A percentile compares a stretch with the other conserved stretches of the same genome.
Conservation (phyloP, 1,140 invertebrate genomes). For the Ips typographus region DNA sequence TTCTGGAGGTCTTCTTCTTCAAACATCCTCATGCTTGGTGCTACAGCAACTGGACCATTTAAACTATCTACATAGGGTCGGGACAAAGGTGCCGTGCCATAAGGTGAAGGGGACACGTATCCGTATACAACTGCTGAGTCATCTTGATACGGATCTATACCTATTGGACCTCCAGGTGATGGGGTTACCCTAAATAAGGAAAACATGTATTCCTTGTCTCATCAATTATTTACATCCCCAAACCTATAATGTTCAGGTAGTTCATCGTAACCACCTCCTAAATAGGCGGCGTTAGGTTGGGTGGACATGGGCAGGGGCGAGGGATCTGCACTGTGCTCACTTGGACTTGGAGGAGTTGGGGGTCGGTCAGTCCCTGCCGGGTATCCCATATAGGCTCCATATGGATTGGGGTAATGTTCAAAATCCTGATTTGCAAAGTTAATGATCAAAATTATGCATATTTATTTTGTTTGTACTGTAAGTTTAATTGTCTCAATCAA, state of each 20-base stretch:
- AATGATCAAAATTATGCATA: neutral
- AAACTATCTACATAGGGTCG: slow-evolving; percentile 57
- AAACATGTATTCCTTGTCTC: neutral
- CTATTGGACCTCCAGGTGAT: slow-evolving; percentile 64
- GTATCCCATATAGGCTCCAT: slow-evolving; percentile 54
- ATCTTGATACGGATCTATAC: slow-evolving; percentile 54
- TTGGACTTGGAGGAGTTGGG: slow-evolving; percentile 60
- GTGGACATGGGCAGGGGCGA: slow-evolving; percentile 56
- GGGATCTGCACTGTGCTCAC: slow-evolving; percentile 63
- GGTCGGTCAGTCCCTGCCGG: slow-evolving; percentile 55
- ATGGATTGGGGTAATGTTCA: slow-evolving; percentile 59
- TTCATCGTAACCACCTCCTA: slow-evolving; percentile 58
- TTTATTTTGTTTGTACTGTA: neutral
- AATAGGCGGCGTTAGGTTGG: slow-evolving; percentile 48
- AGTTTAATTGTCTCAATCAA: neutral
- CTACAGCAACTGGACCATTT: slow-evolving; percentile 57
- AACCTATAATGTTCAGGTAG: slow-evolving; percentile 67
- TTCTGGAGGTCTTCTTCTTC: slow-evolving; percentile 72
- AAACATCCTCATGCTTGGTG: slow-evolving; percentile 60
- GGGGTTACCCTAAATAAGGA: slow-evolving; percentile 57
- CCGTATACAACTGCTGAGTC: slow-evolving; percentile 65
- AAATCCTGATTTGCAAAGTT: slow-evolving; percentile 53
- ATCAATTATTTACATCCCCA: neutral
- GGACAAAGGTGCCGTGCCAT: slow-evolving; percentile 58
- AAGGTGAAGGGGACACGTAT: slow-evolving; percentile 65